Evolutionary conservation across 2,113 vertebrate species (phyloP), one percentile per base, ranked within the genome.

Genomic region (Caretta caretta): DNA sequence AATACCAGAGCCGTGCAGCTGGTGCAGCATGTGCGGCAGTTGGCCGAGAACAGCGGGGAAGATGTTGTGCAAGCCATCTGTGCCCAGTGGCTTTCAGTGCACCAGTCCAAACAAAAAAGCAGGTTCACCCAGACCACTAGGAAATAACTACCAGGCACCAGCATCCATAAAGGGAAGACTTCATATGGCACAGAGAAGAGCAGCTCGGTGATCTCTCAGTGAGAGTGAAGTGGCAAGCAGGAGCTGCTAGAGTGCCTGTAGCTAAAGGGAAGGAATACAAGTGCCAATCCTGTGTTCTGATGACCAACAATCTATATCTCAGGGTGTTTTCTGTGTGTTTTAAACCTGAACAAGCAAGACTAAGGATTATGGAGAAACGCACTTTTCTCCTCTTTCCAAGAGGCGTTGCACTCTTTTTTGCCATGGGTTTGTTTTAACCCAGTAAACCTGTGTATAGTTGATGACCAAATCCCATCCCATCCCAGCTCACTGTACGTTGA

Each of bases 31-130:
- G 99, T 99, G 59, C 97, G 98, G 1, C 98, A 98, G 96, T 98
- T 99, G 0, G 99, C 99, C 0, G 98, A 99, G 96, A 98, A 90
- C 91, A 98, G 98, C 0, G 98, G 98, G 10, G 99, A 99, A 80
- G 98, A 99, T 0, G 98, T 99, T 6, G 99, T 99, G 95, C 98
- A 98, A 91, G 98, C 99, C 56, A 99, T 99, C 97, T 99, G 99
- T 75, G 90, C 98, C 78, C 99, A 99, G 91, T 99, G 99, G 99
- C 99, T 99, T 89, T 96, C 98, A 0, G 99, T 99, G 35, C 99
- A 99, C 93, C 98, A 98, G 93, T 97, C 97, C 96, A 99, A 97
- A 86, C 38, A 31, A 1, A 98, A 97, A 27, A 96, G 82, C 31
- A 56, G 95, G 20, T 97, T 97, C 4, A 84, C 97, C 56, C 97